phyloP scores from a whole-genome alignment of 2,113 vertebrate species.

The Calcarius ornatus region DNA sequence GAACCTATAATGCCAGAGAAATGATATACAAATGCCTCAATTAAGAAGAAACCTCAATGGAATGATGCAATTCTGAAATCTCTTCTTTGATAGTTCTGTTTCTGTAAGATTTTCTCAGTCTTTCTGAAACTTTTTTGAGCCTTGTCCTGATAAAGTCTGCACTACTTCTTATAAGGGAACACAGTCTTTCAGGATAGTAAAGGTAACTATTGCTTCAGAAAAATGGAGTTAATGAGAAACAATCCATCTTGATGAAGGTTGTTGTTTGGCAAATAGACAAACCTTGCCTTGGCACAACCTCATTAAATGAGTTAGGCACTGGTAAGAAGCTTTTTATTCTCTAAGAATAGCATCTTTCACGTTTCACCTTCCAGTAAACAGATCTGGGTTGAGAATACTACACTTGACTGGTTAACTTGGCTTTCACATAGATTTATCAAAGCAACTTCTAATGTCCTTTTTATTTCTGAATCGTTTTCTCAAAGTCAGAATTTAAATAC shows the following conservation, averaged over 20 bases:
- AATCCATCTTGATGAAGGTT: conserved; percentile 9
- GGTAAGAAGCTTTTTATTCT: conserved; percentile 57
- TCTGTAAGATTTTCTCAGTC: background rate
- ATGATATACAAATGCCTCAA: background rate
- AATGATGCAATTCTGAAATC: background rate
- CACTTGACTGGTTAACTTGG: conserved; percentile 29
- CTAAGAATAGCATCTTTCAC: conserved; percentile 60
- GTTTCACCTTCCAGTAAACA: conserved; percentile 50
- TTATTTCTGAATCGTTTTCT: background rate
- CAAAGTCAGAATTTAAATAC: background rate
- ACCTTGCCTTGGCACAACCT: conserved; percentile 18
- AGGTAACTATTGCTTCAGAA: background rate
- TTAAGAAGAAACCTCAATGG: background rate
- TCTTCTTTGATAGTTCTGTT: background rate
- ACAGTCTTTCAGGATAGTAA: background rate
- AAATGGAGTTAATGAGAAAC: background rate
- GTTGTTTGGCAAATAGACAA: conserved; percentile 33
- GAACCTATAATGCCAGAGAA: background rate
- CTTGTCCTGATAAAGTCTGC: background rate
- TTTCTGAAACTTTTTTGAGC: background rate
- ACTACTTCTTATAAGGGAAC: background rate
- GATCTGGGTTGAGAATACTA: conserved; percentile 17
- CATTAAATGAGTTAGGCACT: conserved; percentile 44
- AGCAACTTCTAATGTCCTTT: background rate
- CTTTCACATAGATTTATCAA: background rate